Conservation (phyloP, 2,113 vertebrate genomes). For the Noctilio leporinus region DNA sequence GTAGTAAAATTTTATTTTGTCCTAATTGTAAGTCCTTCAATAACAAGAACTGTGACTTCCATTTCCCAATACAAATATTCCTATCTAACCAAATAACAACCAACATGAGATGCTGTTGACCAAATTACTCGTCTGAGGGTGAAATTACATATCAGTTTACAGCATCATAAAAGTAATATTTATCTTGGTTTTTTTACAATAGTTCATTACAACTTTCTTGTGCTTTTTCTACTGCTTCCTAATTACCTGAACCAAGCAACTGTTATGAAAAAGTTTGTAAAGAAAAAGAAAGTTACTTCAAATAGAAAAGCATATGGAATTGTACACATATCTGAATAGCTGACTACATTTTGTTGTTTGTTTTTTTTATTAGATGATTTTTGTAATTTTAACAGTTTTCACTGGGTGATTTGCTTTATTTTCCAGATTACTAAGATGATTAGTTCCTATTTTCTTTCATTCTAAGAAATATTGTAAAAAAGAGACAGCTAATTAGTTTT, state of each 20-base stretch:
- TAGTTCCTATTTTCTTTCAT: not conserved
- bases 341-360: too few species aligned
- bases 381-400: not conserved
- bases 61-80: not conserved
- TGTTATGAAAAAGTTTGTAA: not conserved
- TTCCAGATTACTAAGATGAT: not conserved
- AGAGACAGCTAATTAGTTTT: not conserved
- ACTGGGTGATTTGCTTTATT: not conserved
- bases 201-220: not conserved
- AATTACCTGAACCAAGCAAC: not conserved
- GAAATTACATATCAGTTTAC: not conserved
- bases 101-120: not conserved
- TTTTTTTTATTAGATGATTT: not conserved
- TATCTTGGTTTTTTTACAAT: not conserved
- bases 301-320: not conserved
- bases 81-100: not conserved
- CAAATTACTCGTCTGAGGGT: not conserved
- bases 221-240: not conserved
- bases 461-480: not conserved
- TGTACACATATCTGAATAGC: not conserved
- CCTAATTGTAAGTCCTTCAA: not conserved
- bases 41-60: constrained; percentile 7
- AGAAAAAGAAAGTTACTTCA: not conserved
- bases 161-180: not conserved
- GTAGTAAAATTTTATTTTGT: not conserved